phyloP scores from a whole-genome alignment of 2,113 vertebrate species.

The Thunnus maccoyii region DNA sequence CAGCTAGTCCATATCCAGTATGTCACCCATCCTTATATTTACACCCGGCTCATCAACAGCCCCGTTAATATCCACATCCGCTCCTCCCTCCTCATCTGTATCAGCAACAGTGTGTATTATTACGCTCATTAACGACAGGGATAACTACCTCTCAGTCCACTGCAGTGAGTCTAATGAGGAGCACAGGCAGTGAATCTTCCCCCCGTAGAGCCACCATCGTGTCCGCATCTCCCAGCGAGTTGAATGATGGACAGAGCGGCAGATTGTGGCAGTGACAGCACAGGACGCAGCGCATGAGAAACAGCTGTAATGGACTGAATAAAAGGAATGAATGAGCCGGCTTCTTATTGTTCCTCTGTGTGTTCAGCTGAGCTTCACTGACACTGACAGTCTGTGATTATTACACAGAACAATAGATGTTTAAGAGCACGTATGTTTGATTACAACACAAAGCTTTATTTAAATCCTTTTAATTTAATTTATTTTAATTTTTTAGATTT shows the following conservation, averaged over 20 bases:
- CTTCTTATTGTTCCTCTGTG: slow-evolving; percentile 5
- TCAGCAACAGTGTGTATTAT: slow-evolving; percentile 12
- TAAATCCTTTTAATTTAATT: background rate
- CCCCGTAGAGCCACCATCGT: slow-evolving; percentile 16
- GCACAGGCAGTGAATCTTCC: slow-evolving; percentile 15
- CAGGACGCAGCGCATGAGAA: background rate
- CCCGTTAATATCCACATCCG: slow-evolving; percentile 7
- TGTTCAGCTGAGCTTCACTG: slow-evolving; percentile 1
- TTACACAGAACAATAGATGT: background rate
- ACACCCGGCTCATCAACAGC: background rate
- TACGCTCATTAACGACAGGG: slow-evolving; percentile 27
- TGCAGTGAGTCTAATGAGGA: slow-evolving; percentile 56
- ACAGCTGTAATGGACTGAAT: slow-evolving; percentile 22
- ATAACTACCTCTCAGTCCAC: slow-evolving; percentile 64
- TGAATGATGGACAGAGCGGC: slow-evolving; percentile 35
- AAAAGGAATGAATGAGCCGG: background rate
- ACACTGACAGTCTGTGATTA: background rate
- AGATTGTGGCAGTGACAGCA: background rate
- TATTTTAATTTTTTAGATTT: background rate
- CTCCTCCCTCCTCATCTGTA: slow-evolving; percentile 17
- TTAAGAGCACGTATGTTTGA: background rate
- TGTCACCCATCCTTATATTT: background rate
- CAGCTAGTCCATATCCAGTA: background rate
- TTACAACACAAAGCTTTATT: background rate
- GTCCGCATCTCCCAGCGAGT: slow-evolving; percentile 1